Conservation (phyloP, 2,113 vertebrate genomes). For the Perccottus glenii region DNA sequence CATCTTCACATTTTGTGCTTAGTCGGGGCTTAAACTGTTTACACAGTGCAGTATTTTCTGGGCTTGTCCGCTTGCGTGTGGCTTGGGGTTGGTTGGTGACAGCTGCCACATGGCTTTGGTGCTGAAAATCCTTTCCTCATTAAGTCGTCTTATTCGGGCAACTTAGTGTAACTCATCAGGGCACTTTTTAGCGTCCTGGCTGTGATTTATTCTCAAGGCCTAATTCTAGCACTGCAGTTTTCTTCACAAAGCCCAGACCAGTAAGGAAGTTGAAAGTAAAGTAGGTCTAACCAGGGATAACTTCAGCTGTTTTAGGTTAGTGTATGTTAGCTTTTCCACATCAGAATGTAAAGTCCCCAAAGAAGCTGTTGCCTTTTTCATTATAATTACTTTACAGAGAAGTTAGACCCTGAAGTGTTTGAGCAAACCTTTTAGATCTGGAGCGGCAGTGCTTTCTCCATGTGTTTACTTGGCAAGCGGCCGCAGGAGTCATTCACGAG, state of each 20-base stretch:
- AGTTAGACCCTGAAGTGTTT: conserved; percentile 7
- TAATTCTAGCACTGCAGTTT: neutral
- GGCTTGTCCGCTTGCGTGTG: conserved; percentile 33
- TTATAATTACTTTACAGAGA: conserved; percentile 12
- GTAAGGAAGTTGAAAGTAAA: too few species aligned
- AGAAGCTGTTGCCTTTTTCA: neutral
- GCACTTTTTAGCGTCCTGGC: conserved; percentile 28
- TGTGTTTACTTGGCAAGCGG: conserved; percentile 28
- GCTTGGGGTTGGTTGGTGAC: conserved; percentile 53
- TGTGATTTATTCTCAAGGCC: conserved; percentile 27
- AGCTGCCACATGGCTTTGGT: conserved; percentile 76
- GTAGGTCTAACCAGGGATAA: too few species aligned
- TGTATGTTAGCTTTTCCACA: too few species aligned
- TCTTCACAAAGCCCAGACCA: too few species aligned
- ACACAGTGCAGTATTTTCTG: conserved; percentile 24
- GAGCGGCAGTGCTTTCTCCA: conserved; percentile 2
- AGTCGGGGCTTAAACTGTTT: conserved; percentile 25
- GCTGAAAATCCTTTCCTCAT: conserved; percentile 69
- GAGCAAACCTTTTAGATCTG: conserved; percentile 9
- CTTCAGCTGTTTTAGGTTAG: too few species aligned
- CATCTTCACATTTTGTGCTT: neutral
- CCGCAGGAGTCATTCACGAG: conserved; percentile 41
- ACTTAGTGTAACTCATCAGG: conserved; percentile 48
- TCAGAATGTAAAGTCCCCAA: neutral
- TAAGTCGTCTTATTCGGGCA: conserved; percentile 67